These are phyloP conservation scores for Conomelus anceps DNA, from an alignment of 2,888 invertebrate species.

Conservation along the genomic window DNA sequence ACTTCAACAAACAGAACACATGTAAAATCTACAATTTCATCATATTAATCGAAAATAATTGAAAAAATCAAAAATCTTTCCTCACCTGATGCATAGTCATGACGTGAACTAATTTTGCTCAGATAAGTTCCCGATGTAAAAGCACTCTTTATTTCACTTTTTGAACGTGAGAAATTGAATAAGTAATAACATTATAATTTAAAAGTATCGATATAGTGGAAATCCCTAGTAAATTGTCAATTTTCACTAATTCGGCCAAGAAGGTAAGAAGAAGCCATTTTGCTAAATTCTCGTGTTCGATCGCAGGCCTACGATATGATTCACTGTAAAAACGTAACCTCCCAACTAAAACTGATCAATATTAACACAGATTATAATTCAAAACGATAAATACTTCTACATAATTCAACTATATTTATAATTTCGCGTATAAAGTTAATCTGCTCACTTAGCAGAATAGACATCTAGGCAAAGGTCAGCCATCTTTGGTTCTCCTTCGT, in stretches of 20 bases:
- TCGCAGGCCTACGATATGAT: background rate
- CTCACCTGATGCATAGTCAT: background rate
- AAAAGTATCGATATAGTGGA: background rate
- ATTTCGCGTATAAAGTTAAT: background rate
- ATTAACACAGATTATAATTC: background rate
- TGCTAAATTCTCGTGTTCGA: slow-evolving; percentile 24
- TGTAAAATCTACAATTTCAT: background rate
- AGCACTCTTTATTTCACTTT: background rate
- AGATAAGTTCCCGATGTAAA: background rate
- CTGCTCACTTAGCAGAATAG: slow-evolving; percentile 12
- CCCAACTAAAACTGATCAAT: background rate
- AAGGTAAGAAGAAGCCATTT: slow-evolving; percentile 25
- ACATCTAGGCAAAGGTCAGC: slow-evolving; percentile 24
- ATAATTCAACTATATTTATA: background rate
- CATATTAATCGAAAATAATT: background rate
- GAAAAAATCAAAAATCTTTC: background rate
- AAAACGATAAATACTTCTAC: background rate
- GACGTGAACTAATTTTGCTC: background rate
- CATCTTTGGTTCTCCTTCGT: slow-evolving; percentile 23
- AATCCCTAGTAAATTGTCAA: background rate
- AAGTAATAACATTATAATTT: slow-evolving; percentile 14
- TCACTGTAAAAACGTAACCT: background rate
- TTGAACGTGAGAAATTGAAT: background rate
- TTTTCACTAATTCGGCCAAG: background rate
- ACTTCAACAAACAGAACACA: background rate